Percentiles rank a stretch among this genome's conserved stretches.
Conservation (phyloP, 1,140 invertebrate species). For the Sitophilus oryzae region DNA sequence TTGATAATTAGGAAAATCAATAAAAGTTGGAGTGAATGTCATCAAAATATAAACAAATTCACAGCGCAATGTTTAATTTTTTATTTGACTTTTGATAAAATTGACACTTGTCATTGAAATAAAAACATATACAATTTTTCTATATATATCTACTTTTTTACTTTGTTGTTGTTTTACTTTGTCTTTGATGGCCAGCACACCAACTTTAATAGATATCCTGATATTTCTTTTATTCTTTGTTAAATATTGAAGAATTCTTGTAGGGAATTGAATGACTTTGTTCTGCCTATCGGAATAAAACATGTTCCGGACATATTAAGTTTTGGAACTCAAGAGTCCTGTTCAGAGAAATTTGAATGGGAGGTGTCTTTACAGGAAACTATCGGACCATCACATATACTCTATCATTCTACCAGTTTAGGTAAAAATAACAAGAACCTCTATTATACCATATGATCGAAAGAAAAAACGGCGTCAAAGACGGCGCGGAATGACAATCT, state of each 20-base stretch:
- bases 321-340: constrained; percentile 90
- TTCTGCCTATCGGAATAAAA: constrained; percentile 75
- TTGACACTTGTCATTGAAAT: too few relatives aligned
- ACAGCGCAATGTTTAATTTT: too few relatives aligned
- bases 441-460: too few relatives aligned
- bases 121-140: too few relatives aligned
- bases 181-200: too few relatives aligned
- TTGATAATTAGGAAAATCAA: background rate
- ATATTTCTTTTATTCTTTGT: background rate
- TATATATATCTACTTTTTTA: background rate
- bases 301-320: constrained; percentile 86
- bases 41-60: background rate
- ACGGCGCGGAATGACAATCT: too few relatives aligned
- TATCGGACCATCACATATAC: constrained; percentile 81
- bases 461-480: too few relatives aligned
- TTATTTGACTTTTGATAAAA: too few relatives aligned
- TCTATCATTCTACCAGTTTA: constrained; percentile 73
- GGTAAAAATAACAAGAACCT: constrained; percentile 40
- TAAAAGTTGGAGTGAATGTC: too few relatives aligned
- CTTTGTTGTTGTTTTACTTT: background rate
- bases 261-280: constrained; percentile 78
- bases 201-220: background rate
- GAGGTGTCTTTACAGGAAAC: constrained; percentile 87
- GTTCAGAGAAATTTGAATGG: constrained; percentile 80
- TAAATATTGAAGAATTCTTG: constrained; percentile 11